A percentile compares a stretch with the other conserved stretches of the same genome.
These are phyloP conservation scores for Sussaba pulchella DNA, from an alignment of 2,888 invertebrate genomes.

Conservation along the genomic window DNA sequence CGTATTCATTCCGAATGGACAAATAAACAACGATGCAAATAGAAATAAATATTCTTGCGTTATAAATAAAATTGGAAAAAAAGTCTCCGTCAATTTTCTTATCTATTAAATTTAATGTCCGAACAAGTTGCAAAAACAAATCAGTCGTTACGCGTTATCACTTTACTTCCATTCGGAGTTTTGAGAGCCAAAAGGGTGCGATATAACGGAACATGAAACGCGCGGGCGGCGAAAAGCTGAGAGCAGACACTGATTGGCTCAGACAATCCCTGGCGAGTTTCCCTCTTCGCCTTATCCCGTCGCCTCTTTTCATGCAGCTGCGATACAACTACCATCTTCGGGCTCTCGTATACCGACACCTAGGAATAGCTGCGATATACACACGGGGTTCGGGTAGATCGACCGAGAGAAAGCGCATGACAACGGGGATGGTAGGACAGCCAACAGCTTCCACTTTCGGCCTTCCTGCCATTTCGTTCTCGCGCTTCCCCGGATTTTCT, in stretches of 20 bases:
- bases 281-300: slow-evolving; percentile 31
- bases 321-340: slow-evolving; percentile 23
- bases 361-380: neutral
- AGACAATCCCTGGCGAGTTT: slow-evolving; percentile 50
- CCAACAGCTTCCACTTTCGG: slow-evolving; percentile 22
- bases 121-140: slow-evolving; percentile 73
- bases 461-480: slow-evolving; percentile 12
- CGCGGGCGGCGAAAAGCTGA: slow-evolving; percentile 44
- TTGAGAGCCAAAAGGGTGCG: slow-evolving; percentile 6
- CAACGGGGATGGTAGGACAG: slow-evolving; percentile 15
- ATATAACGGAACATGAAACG: neutral
- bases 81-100: no score
- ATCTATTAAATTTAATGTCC: neutral
- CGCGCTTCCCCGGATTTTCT: slow-evolving; percentile 39
- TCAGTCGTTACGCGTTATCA: slow-evolving; percentile 75
- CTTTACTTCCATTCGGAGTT: slow-evolving; percentile 73
- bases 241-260: slow-evolving; percentile 63
- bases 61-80: no score
- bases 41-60: no score
- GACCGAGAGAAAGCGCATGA: slow-evolving; percentile 17
- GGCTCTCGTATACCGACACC: slow-evolving; percentile 18
- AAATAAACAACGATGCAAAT: no score
- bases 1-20: no score
- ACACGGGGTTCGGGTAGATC: slow-evolving; percentile 1
- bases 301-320: slow-evolving; percentile 38